A percentile compares a stretch with the other conserved stretches of the same genome.
phyloP scores from a whole-genome alignment of 2,888 invertebrate genomes.

The Blastobasis lacticolella region DNA sequence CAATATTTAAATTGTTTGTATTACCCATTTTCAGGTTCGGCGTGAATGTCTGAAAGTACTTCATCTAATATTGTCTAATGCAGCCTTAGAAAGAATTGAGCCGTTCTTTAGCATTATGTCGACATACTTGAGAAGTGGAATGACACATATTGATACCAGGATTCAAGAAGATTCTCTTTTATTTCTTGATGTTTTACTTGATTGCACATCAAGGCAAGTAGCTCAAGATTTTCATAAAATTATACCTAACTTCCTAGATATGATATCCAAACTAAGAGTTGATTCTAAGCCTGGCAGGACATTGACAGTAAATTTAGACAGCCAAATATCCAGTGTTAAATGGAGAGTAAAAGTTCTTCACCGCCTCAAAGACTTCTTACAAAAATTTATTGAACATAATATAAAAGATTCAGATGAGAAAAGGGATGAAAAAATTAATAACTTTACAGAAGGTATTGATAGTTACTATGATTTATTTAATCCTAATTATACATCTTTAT shows the following conservation, averaged over 20 bases:
- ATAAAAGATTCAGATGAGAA: conserved; percentile 21
- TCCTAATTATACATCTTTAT: conserved; percentile 42
- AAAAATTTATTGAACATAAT: conserved; percentile 42
- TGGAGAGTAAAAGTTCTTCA: conserved; percentile 86
- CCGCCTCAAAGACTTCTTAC: conserved; percentile 75
- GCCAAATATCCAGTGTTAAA: conserved; percentile 82
- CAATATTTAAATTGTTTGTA: conserved; percentile 43
- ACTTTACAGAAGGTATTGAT: conserved; percentile 35
- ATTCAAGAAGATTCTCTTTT: conserved; percentile 89
- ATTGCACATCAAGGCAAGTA: conserved; percentile 78
- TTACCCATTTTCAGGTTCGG: conserved; percentile 55
- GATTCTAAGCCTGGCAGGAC: conserved; percentile 80
- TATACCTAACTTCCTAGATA: conserved; percentile 85
- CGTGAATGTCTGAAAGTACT: conserved; percentile 73
- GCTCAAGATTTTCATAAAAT: conserved; percentile 80
- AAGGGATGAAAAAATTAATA: conserved; percentile 20
- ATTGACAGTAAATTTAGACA: conserved; percentile 79
- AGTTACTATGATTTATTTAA: conserved; percentile 48
- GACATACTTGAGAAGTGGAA: conserved; percentile 88
- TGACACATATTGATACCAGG: conserved; percentile 88
- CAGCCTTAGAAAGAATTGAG: conserved; percentile 62
- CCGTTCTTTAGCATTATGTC: conserved; percentile 86
- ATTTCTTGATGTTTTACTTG: conserved; percentile 84
- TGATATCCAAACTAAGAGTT: conserved; percentile 84
- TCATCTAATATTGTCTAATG: conserved; percentile 57